phyloP scores from a whole-genome alignment of 2,797 vertebrate genomes.

The Atherinosoma microstoma region DNA sequence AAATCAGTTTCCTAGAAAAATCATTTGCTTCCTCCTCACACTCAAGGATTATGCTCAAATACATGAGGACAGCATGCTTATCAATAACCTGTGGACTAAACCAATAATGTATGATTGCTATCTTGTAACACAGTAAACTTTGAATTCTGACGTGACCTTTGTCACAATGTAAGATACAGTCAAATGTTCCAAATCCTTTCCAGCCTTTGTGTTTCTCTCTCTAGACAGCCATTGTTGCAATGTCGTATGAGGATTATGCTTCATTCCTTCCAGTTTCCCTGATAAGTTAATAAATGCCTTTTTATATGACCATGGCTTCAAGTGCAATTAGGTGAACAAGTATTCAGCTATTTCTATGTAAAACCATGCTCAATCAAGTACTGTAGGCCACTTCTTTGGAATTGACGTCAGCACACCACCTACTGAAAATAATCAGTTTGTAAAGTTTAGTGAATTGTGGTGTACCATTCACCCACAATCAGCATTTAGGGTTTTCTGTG shows the following conservation, averaged over 20 bases:
- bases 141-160: conserved; percentile 18
- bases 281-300: conserved; percentile 24
- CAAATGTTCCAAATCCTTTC: conserved; percentile 11
- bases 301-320: background rate
- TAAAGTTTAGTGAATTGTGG: too few relatives aligned
- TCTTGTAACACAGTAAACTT: conserved; percentile 9
- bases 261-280: conserved; percentile 18
- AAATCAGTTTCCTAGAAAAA: conserved; percentile 20
- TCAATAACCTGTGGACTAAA: conserved; percentile 10
- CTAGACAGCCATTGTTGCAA: conserved; percentile 5
- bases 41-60: background rate
- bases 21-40: conserved; percentile 3
- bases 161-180: conserved; percentile 7
- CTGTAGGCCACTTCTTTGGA: background rate
- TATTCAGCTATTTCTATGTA: conserved; percentile 4
- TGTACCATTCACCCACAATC: too few relatives aligned
- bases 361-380: background rate
- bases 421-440: too few relatives aligned
- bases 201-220: conserved; percentile 18
- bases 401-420: conserved; percentile 1
- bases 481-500: too few relatives aligned
- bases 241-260: conserved; percentile 10
- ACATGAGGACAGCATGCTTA: conserved; percentile 5
- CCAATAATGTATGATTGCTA: conserved; percentile 1
- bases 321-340: background rate